Evolutionary conservation across 2,888 invertebrate genomes (phyloP).

Genomic region (Agrilus mali): DNA sequence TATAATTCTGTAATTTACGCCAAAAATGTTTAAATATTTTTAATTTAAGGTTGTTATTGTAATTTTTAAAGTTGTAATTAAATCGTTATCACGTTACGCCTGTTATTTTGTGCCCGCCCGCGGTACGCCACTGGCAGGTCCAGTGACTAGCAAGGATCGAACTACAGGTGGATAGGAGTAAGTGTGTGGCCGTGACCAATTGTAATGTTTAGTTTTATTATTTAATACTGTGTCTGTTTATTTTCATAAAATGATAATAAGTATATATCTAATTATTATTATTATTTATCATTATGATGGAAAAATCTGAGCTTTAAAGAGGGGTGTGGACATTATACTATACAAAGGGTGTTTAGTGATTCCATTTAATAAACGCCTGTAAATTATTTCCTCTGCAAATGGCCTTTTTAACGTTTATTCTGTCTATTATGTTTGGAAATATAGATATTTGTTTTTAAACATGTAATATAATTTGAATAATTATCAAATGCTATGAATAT

Average conservation of each 20-base stretch:
- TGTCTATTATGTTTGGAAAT: slow-evolving; percentile 21
- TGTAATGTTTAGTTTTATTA: slow-evolving; percentile 28
- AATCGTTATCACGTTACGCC: slow-evolving; percentile 35
- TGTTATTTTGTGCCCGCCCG: slow-evolving; percentile 30
- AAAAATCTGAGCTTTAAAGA: slow-evolving; percentile 32
- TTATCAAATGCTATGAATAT: slow-evolving; percentile 34
- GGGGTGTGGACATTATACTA: slow-evolving; percentile 30
- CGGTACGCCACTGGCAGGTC: slow-evolving; percentile 21
- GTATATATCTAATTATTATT: no score
- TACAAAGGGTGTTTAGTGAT: slow-evolving; percentile 27
- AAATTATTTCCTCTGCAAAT: slow-evolving; percentile 29
- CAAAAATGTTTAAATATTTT: slow-evolving; percentile 24
- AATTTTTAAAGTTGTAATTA: slow-evolving; percentile 33
- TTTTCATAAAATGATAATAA: slow-evolving; percentile 15
- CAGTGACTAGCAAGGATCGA: slow-evolving; percentile 22
- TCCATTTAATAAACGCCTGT: slow-evolving; percentile 28
- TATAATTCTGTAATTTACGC: slow-evolving; percentile 21
- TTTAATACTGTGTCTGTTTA: slow-evolving; percentile 31
- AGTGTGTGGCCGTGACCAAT: slow-evolving; percentile 23
- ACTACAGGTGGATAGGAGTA: slow-evolving; percentile 30
- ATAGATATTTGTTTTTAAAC: slow-evolving; percentile 32
- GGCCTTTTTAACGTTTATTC: slow-evolving; percentile 22
- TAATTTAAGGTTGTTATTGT: slow-evolving; percentile 35
- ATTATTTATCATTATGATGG: no score
- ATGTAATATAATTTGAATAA: slow-evolving; percentile 33